phyloP scores from a whole-genome alignment of 2,113 vertebrate genomes.

The Periophthalmus modestus region DNA sequence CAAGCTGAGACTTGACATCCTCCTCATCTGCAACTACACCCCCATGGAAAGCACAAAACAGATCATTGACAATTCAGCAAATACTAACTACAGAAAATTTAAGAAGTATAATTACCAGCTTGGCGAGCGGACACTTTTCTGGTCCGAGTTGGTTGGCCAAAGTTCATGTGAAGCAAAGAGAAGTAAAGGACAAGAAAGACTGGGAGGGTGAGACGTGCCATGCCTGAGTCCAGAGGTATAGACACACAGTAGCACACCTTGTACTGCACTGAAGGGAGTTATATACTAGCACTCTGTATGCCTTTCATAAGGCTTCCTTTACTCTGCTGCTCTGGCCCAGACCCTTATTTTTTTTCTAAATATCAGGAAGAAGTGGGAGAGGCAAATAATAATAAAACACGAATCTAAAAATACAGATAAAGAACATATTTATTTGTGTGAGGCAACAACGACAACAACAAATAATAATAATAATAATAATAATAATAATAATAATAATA shows the following conservation, averaged over 20 bases:
- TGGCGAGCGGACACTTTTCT: conserved; percentile 66
- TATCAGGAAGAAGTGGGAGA: conserved; percentile 62
- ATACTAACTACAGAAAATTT: not conserved
- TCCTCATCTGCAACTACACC: conserved; percentile 80
- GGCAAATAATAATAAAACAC: conserved; percentile 73
- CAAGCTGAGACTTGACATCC: conserved; percentile 86
- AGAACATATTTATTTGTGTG: conserved; percentile 35
- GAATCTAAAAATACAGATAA: conserved; percentile 71
- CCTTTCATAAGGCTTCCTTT: conserved; percentile 29
- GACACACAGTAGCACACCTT: conserved; percentile 51
- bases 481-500: no score
- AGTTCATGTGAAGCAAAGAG: conserved; percentile 60
- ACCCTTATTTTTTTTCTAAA: conserved; percentile 56
- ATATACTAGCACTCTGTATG: conserved; percentile 67
- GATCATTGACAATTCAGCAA: not conserved
- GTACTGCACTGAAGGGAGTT: conserved; percentile 52
- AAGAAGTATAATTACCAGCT: conserved; percentile 56
- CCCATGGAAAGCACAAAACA: conserved; percentile 24
- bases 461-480: no score
- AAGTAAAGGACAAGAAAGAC: conserved; percentile 66
- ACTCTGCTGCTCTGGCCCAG: conserved; percentile 64
- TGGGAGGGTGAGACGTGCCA: conserved; percentile 63
- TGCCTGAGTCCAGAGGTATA: conserved; percentile 52
- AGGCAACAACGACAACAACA: no score
- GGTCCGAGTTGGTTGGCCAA: conserved; percentile 58